Percentiles rank a stretch among this genome's conserved stretches.
Conservation (phyloP, 2,888 invertebrate species). For the Metellina segmentata region DNA sequence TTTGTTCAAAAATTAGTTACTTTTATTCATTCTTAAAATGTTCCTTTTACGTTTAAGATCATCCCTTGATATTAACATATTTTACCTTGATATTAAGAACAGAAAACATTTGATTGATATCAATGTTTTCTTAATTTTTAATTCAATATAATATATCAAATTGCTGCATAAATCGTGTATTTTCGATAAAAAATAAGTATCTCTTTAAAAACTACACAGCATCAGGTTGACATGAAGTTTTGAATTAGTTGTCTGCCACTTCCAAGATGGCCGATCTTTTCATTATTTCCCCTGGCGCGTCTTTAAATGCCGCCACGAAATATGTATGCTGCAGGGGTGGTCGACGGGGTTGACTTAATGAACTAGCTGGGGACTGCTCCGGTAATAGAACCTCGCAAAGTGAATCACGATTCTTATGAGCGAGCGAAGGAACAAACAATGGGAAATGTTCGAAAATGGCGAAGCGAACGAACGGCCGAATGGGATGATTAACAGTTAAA, state of each 20-base stretch:
- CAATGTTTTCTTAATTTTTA: no score
- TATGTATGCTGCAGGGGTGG: slow-evolving; percentile 12
- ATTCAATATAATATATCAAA: no score
- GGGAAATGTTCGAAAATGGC: slow-evolving; percentile 35
- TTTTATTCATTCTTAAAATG: no score
- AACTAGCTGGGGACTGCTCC: slow-evolving; percentile 41
- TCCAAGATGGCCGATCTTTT: background rate
- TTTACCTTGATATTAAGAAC: no score
- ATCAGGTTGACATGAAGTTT: no score
- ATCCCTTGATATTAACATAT: no score
- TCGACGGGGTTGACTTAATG: slow-evolving; percentile 35
- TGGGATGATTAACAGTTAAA: slow-evolving; percentile 58
- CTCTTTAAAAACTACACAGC: no score
- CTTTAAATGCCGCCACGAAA: slow-evolving; percentile 11
- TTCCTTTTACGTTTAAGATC: no score
- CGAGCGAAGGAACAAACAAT: slow-evolving; percentile 47
- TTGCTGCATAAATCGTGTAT: no score
- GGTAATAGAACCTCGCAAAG: slow-evolving; percentile 45
- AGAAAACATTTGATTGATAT: no score
- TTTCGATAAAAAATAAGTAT: no score
- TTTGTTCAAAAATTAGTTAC: no score
- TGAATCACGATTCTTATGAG: slow-evolving; percentile 48
- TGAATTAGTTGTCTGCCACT: background rate
- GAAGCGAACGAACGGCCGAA: slow-evolving; percentile 3
- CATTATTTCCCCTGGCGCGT: slow-evolving; percentile 13